Conservation (phyloP, 2,113 vertebrate genomes). For the Saccopteryx bilineata region DNA sequence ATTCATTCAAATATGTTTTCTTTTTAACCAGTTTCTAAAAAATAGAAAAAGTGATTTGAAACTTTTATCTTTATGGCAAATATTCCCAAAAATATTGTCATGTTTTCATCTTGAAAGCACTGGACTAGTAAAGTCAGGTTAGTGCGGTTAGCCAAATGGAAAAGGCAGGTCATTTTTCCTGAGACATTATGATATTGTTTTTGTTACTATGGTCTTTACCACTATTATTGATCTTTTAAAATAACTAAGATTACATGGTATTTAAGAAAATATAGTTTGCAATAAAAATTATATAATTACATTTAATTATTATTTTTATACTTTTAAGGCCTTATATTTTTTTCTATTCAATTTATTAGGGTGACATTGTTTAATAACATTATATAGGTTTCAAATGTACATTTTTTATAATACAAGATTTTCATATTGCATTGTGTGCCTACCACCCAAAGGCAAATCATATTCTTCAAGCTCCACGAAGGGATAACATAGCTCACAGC, state of each 20-base stretch:
- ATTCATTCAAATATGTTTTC: background rate
- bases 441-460: background rate
- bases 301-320: background rate
- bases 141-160: background rate
- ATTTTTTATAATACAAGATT: background rate
- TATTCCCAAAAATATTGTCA: background rate
- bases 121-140: background rate
- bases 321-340: background rate
- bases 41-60: background rate
- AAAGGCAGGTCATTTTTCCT: background rate
- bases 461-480: background rate
- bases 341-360: background rate
- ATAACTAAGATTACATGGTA: background rate
- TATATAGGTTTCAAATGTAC: background rate
- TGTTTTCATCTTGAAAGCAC: background rate
- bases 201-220: background rate
- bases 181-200: background rate
- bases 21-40: background rate
- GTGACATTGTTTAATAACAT: background rate
- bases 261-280: background rate
- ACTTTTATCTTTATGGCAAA: background rate
- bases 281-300: background rate
- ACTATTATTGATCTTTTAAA: background rate
- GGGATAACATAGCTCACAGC: background rate
- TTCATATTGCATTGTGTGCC: background rate